Evolutionary conservation across 92 coral and sea anemone species (phyloP).

Genomic region (Zoanthus solanderi): DNA sequence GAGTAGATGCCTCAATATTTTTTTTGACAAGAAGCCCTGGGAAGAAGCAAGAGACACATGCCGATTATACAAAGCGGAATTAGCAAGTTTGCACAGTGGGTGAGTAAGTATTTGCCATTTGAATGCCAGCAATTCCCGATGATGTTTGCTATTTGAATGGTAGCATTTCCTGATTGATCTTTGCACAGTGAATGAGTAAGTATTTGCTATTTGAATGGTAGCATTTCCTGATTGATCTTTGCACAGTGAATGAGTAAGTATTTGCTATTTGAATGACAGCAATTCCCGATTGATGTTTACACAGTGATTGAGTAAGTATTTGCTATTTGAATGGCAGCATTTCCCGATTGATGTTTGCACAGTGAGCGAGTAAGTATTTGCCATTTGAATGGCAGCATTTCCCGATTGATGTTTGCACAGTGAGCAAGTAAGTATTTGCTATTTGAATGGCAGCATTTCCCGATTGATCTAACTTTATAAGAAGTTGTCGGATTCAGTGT

Average conservation of each 20-base stretch:
- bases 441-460: too few relatives aligned
- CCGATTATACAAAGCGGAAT: conserved; percentile 61
- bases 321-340: neutral
- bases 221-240: too few relatives aligned
- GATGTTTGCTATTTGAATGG: neutral
- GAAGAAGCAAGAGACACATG: conserved; percentile 78
- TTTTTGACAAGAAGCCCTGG: conserved; percentile 83
- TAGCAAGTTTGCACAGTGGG: conserved; percentile 68
- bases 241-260: too few relatives aligned
- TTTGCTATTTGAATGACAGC: neutral
- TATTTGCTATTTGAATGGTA: too few relatives aligned
- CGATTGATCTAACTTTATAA: too few relatives aligned
- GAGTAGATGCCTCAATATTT: conserved; percentile 69
- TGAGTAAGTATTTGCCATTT: conserved; percentile 15
- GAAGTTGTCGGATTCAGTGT: too few relatives aligned
- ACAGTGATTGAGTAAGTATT: neutral
- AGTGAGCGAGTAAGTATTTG: too few relatives aligned
- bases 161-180: neutral
- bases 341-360: neutral
- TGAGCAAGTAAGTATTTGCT: too few relatives aligned
- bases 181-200: too few relatives aligned
- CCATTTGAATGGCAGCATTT: too few relatives aligned
- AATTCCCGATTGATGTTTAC: neutral
- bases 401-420: too few relatives aligned
- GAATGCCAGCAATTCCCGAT: neutral